Evolutionary conservation across 2,113 vertebrate species (phyloP).

Genomic region (Pollimyrus isidori): DNA sequence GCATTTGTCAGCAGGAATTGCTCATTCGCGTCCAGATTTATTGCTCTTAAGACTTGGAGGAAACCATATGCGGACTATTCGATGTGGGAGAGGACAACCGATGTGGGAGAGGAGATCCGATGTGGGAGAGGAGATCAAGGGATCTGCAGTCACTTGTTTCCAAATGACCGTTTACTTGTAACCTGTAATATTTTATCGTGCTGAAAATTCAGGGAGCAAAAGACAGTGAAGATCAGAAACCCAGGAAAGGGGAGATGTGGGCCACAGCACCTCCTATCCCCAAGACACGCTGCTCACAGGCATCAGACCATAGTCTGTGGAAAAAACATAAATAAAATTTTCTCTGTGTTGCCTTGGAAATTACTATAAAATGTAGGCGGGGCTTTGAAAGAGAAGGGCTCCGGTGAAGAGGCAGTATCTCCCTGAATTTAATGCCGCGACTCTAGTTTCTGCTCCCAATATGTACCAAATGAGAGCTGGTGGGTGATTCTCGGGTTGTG

Average conservation of each 20-base stretch:
- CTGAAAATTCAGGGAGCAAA: not conserved
- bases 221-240: not conserved
- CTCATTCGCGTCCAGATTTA: not conserved
- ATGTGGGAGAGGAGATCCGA: no score
- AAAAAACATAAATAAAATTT: not conserved
- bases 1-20: not conserved
- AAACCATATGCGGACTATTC: not conserved
- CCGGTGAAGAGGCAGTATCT: not conserved
- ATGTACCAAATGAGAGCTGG: not conserved
- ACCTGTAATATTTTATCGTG: not conserved
- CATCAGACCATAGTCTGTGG: not conserved
- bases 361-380: not conserved
- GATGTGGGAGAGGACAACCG: no score
- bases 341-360: slow-evolving; percentile 1
- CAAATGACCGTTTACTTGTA: not conserved
- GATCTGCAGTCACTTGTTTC: not conserved
- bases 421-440: not conserved
- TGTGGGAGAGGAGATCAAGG: not conserved
- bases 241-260: not conserved
- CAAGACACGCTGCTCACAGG: not conserved
- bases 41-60: not conserved
- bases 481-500: not conserved
- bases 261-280: not conserved
- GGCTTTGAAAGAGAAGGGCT: not conserved
- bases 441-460: not conserved